Conservation (phyloP, 2,888 invertebrate species). For the Balanococcus diminutus region DNA sequence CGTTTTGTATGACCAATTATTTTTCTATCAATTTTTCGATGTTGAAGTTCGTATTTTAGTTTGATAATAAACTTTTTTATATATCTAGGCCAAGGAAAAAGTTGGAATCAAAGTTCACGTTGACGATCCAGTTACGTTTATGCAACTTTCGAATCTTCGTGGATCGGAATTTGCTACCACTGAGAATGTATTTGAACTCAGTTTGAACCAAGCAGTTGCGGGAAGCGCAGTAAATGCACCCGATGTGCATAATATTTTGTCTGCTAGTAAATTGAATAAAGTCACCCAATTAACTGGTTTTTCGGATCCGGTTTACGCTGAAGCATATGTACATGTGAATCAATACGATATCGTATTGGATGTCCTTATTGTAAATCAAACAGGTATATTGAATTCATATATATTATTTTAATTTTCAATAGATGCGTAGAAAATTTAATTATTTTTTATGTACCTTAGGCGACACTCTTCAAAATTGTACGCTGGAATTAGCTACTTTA, state of each 20-base stretch:
- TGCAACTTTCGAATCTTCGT: constrained; percentile 74
- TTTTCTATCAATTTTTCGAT: not conserved
- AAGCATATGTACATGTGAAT: constrained; percentile 99
- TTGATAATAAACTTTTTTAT: not conserved
- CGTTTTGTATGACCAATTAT: not conserved
- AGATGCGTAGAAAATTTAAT: not conserved
- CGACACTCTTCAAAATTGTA: constrained; percentile 97
- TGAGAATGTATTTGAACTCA: constrained; percentile 91
- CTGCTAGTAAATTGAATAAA: constrained; percentile 59
- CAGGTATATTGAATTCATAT: constrained; percentile 71
- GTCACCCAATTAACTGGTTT: constrained; percentile 92
- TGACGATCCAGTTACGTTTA: constrained; percentile 81
- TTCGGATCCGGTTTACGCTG: constrained; percentile 99
- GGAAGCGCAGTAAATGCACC: constrained; percentile 65
- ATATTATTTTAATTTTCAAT: not conserved
- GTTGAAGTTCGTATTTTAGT: not conserved
- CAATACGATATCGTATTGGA: constrained; percentile 98
- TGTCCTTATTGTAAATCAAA: constrained; percentile 97
- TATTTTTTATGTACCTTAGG: constrained; percentile 59
- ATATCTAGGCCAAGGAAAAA: constrained; percentile 61
- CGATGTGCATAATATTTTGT: constrained; percentile 63
- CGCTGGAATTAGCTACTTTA: constrained; percentile 94
- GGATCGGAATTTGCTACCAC: constrained; percentile 68
- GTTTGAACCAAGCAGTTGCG: constrained; percentile 86
- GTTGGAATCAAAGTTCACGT: constrained; percentile 61